Evolutionary conservation across 2,888 invertebrate species (phyloP), one percentile per base, ranked within the genome.

Genomic region (Neoascia interrupta): DNA sequence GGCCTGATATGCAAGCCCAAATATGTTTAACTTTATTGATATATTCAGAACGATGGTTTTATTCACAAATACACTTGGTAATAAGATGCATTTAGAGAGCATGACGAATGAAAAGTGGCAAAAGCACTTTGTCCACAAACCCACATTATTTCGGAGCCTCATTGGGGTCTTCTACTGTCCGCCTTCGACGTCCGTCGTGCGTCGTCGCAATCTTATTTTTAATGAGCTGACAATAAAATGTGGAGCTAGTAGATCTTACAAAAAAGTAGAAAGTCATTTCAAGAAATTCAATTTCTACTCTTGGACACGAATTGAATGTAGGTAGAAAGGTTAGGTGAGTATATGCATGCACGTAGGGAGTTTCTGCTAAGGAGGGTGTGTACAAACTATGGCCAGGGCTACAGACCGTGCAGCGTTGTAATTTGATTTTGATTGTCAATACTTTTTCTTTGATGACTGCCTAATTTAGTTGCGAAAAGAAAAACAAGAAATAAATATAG

Each of bases 211-310:
- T 28, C 23, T 26, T 23, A n/a, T 45, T 45, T 31, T 16, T 45
- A 11, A 51, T 16, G 6, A 11, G 2, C 5, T 41, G 3, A 45
- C 45, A 45, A 21, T 21, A 45, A 45, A n/a, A 45, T 45, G 10
- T 31, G n/a, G 15, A 23, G 13, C 11, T 36, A 45, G 5, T 28
- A 28, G 41, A 56, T 56, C 41, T 28, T 19, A 56, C 10, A 11
- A 28, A 61, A n/a, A 18, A 51, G 28, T 63, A 63, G 63, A 63
- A 53, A 63, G 63, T 63, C n/a, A 16, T 53, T 63, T 41, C 11
- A 15, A 16, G 45, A 34, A 34, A 58, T 34, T 34, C 3, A 45
- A 45, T 60, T 45, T 45, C 19, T 13, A 18, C 26, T 54, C 37
- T 56, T 28, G 28, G 18, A 19, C 28, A 39, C 36, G 2, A 26